A percentile compares a stretch with the other conserved stretches of the same genome.
Evolutionary conservation across 2,113 vertebrate genomes (phyloP).

Genomic region (Lipophrys pholis): DNA sequence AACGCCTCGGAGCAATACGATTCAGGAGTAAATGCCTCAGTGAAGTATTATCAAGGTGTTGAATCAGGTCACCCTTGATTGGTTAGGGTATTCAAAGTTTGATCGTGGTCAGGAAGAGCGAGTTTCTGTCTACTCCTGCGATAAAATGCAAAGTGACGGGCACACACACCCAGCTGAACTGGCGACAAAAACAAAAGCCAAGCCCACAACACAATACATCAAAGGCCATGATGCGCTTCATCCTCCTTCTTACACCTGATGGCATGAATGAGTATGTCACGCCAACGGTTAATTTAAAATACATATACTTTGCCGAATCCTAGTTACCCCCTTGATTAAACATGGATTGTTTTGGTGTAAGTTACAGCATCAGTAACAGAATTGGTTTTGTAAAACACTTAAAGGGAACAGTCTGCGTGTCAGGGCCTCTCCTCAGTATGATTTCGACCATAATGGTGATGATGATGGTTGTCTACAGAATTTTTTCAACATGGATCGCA

Average conservation of each 20-base stretch:
- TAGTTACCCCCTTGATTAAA: too few species aligned
- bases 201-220: slow-evolving; percentile 50
- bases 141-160: slow-evolving; percentile 57
- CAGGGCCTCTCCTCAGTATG: too few species aligned
- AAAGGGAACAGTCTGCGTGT: too few species aligned
- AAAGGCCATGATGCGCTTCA: slow-evolving; percentile 55
- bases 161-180: slow-evolving; percentile 36
- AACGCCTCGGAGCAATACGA: slow-evolving; percentile 15
- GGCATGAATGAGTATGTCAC: not conserved
- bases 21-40: slow-evolving; percentile 14
- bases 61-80: slow-evolving; percentile 65
- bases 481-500: too few species aligned
- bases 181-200: slow-evolving; percentile 47
- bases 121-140: slow-evolving; percentile 55
- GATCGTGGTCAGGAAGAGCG: slow-evolving; percentile 30
- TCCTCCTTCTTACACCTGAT: not conserved
- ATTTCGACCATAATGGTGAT: too few species aligned
- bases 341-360: too few species aligned
- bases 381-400: too few species aligned
- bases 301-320: too few species aligned
- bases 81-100: slow-evolving; percentile 46
- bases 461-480: too few species aligned
- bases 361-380: too few species aligned
- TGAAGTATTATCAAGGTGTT: slow-evolving; percentile 37
- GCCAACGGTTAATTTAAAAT: not conserved